Evolutionary conservation across 1,140 invertebrate species (phyloP).

Genomic region (Scaptomyza montana): DNA sequence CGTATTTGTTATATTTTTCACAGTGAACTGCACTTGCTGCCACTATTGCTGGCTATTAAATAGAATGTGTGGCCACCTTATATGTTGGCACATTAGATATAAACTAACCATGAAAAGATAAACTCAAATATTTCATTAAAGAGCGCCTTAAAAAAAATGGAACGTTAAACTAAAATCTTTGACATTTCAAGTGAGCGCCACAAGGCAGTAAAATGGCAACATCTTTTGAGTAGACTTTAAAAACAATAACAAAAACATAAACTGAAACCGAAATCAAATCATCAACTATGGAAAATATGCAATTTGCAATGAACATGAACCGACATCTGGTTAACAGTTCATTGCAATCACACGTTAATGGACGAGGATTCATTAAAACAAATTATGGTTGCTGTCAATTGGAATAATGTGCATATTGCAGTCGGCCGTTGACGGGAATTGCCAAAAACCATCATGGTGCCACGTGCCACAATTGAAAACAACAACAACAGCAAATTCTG

Average conservation of each 20-base stretch:
- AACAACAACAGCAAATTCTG: constrained; percentile 2
- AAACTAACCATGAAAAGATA: neutral
- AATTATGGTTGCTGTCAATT: constrained; percentile 17
- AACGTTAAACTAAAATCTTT: constrained; percentile 69
- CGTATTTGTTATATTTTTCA: neutral
- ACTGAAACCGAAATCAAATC: no score
- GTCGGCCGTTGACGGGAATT: constrained; percentile 5
- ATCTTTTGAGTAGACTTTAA: constrained; percentile 47
- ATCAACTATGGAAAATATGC: neutral
- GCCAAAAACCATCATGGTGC: constrained; percentile 16
- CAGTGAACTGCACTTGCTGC: neutral
- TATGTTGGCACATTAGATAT: neutral
- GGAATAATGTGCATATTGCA: neutral
- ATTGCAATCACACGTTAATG: neutral
- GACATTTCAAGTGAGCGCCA: constrained; percentile 4
- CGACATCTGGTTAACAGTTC: constrained; percentile 11
- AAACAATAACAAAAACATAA: neutral
- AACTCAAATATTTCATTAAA: constrained; percentile 7
- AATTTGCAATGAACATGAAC: neutral
- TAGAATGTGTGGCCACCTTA: neutral
- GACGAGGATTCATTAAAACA: neutral
- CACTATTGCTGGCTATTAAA: neutral
- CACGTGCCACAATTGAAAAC: constrained; percentile 1
- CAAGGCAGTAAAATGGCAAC: constrained; percentile 33
- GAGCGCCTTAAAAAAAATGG: no score